Evolutionary conservation across 2,113 vertebrate genomes (phyloP).

Genomic region (Athene noctua): DNA sequence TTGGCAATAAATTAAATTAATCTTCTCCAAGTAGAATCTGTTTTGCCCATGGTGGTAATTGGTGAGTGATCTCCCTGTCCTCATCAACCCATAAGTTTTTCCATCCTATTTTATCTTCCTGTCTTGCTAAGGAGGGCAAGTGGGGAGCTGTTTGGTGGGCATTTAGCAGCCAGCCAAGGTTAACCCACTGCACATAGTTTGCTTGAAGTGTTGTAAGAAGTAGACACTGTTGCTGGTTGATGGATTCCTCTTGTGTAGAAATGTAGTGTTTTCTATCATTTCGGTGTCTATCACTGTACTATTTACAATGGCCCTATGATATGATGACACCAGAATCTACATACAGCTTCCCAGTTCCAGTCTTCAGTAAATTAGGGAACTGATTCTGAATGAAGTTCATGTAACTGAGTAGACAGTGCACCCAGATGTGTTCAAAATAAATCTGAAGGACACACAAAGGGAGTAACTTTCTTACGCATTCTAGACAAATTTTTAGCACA

Average conservation of each 20-base stretch:
- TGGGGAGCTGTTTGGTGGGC: background rate
- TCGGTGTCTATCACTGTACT: background rate
- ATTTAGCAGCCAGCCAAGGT: background rate
- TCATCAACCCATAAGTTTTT: background rate
- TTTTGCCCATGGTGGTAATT: fast-evolving
- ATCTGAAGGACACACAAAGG: background rate
- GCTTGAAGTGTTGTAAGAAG: background rate
- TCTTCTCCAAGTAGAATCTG: background rate
- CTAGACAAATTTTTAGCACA: background rate
- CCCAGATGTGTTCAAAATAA: background rate
- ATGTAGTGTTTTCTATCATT: background rate
- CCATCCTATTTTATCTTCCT: background rate
- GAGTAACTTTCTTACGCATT: background rate
- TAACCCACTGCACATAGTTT: background rate
- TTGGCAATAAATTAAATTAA: background rate
- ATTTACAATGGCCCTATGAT: background rate
- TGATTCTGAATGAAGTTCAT: background rate
- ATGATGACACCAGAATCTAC: background rate
- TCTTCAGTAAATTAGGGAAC: background rate
- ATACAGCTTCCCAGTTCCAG: background rate
- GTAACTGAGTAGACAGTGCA: background rate
- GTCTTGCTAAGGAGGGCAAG: background rate
- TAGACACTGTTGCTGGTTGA: background rate
- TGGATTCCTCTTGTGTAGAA: background rate
- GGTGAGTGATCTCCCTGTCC: background rate